These are phyloP conservation scores for Aphelinus certus DNA, from an alignment of 1,140 invertebrate genomes.

Conservation along the genomic window DNA sequence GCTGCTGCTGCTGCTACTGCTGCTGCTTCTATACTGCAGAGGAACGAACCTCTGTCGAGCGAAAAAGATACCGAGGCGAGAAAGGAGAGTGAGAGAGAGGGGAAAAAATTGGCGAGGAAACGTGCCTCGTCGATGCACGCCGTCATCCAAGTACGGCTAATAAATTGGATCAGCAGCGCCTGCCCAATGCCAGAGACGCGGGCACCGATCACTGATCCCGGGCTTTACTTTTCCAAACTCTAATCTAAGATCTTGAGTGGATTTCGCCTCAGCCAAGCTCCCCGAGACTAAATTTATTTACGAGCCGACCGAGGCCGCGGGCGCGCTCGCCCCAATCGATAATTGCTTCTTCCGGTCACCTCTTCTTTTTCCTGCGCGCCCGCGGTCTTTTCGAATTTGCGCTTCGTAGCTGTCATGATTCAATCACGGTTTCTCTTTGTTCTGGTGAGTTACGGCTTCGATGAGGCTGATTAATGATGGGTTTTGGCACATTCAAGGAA, in stretches of 20 bases:
- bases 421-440: no score
- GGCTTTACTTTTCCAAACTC: constrained; percentile 46
- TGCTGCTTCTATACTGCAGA: no score
- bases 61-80: no score
- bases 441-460: no score
- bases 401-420: no score
- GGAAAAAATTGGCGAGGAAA: no score
- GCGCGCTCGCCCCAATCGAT: constrained; percentile 20
- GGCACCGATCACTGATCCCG: constrained; percentile 8
- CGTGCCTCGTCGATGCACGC: constrained; percentile 18
- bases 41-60: no score
- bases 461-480: no score
- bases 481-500: no score
- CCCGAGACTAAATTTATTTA: constrained; percentile 56
- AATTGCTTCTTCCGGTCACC: constrained; percentile 17
- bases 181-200: constrained; percentile 44
- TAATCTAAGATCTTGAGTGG: constrained; percentile 65
- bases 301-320: not conserved
- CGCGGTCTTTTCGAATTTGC: no score
- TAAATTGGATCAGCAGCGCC: constrained; percentile 64
- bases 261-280: constrained; percentile 54
- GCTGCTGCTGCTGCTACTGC: not conserved
- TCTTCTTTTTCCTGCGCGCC: no score
- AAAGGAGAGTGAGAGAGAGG: no score
- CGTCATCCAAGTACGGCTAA: constrained; percentile 45